Evolutionary conservation across 2,797 vertebrate species (phyloP), one percentile per base, ranked within the genome.

Genomic region (Harpagifer antarcticus): DNA sequence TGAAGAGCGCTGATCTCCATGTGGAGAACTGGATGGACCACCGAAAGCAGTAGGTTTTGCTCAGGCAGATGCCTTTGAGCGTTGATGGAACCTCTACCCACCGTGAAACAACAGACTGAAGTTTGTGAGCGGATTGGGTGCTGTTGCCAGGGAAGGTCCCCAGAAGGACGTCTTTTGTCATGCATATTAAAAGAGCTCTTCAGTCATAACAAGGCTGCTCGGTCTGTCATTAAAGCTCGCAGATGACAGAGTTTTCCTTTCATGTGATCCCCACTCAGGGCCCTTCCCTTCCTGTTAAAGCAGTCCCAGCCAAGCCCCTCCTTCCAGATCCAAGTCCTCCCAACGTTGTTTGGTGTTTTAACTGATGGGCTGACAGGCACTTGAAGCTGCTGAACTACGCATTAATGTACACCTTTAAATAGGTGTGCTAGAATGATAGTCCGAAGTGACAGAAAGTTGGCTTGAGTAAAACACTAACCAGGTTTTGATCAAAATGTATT

Each of bases 141-240:
- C 69, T 53, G 67, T 88, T 81, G 66, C 76, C 72, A 55, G 75
- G 83, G 72, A 82, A 37, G 66, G 73, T 80, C 85, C 79, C 79
- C 84, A 80, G 76, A 87, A 77, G 83, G 85, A 81, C 63, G 23
- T 86, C 89, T 88, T 94, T 94, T 94, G 91, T 93, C 91, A 91
- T 92, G 91, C 79, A 91, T 91, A 93, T 92, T 91, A 87, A 90
- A 93, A 90, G 85, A 86, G 78, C 79, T 80, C 81, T 86, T 88
- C 84, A 94, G 93, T 93, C 92, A 94, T 92, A 94, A 95, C 93
- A 94, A 92, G 85, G 74, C 83, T 20, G 73, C 82, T 72, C 73
- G 70, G 78, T 89, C 91, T 92, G 88, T 94, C 91, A 92, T 93
- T 94, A 93, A 92, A 87, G 84, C 85, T 85, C 67, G 76, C 85